Evolutionary conservation across 2,888 invertebrate genomes (phyloP), one percentile per base, ranked within the genome.

Genomic region (Micoletzkya japonica): DNA sequence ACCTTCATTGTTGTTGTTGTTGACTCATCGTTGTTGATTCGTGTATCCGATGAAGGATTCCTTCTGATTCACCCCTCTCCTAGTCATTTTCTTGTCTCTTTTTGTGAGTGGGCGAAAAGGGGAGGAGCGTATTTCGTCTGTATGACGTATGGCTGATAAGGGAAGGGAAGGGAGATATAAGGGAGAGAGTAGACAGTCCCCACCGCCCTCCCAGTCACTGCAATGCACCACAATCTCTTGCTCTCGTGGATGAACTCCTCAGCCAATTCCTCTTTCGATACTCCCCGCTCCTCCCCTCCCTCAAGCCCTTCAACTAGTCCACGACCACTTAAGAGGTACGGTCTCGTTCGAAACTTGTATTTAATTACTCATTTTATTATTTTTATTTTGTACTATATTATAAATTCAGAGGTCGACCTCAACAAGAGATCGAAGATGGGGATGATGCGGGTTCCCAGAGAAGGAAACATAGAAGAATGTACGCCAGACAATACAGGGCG

Each of bases 381-480:
- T 54, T 7, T 20, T 7, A n/a, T 54, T 54, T 54, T 54, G 24
- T 24, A 17, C 20, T 17, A n/a, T 54, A 24, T 44, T 20, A 14
- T 6, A 6, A 1, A n/a, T 57, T 17, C 67, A 56, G 78, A 30
- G 78, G 78, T 20, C 74, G 78, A n/a, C 78, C 78, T 37, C 78
- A 78, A 67, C 78, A 78, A 71, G 74, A 77, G 28, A 77, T 78
- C 58, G 74, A 74, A 4, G 77, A 78, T 63, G 72, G 70, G 4
- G 70, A 71, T 14, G 78, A 78, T 54, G 74, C 77, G n/a, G 70
- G 73, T n/a, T 75, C 75, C n/a, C 77, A 77, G 44, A 77, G 77
- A 63, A 75, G 75, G 54, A 70, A 73, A 34, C 75, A 77, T 60
- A 71, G 78, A 6, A 66, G 78, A 37, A 60, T 77, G 26, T 78